These are phyloP conservation scores for Microtus montanus DNA, from an alignment of 2,113 vertebrate genomes.

Conservation along the genomic window DNA sequence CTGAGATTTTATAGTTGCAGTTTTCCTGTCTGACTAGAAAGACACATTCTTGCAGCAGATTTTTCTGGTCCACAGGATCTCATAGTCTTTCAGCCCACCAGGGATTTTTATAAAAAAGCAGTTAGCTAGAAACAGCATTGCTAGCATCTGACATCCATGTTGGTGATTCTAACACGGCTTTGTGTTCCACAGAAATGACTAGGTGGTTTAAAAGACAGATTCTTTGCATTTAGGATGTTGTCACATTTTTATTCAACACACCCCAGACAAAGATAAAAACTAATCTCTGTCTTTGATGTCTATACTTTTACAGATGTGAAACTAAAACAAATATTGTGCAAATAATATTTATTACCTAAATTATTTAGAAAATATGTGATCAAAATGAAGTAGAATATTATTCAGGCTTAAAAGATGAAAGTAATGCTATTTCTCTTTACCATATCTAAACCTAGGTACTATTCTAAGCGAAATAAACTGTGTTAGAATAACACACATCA, in stretches of 20 bases:
- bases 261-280: neutral
- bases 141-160: neutral
- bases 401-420: neutral
- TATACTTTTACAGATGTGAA: neutral
- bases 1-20: neutral
- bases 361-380: slow-evolving; percentile 16
- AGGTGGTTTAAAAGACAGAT: neutral
- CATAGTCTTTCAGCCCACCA: neutral
- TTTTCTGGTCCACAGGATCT: neutral
- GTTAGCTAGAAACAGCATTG: neutral
- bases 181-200: neutral
- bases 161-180: neutral
- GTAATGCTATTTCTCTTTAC: neutral
- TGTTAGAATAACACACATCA: neutral
- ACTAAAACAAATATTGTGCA: neutral
- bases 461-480: neutral
- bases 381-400: neutral
- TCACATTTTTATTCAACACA: neutral
- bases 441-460: neutral
- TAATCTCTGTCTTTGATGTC: neutral
- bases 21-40: neutral
- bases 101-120: neutral
- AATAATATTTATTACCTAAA: neutral
- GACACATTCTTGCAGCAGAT: neutral
- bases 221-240: neutral